Percentiles rank a stretch among this genome's conserved stretches.
Conservation (phyloP, 2,888 invertebrate genomes). For the Drosophila monieri region DNA sequence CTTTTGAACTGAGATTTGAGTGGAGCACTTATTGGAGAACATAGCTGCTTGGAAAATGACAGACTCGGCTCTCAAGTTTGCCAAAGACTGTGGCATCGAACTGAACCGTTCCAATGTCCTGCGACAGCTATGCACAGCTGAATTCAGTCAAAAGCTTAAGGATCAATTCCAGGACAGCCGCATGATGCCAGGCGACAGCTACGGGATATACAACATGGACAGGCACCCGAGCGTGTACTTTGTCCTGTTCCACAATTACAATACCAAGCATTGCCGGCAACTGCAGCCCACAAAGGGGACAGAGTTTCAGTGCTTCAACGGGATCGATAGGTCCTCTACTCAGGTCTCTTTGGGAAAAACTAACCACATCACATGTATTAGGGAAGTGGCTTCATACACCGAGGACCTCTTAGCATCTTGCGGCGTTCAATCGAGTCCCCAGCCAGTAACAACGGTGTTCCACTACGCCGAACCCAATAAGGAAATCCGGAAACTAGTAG, state of each 20-base stretch:
- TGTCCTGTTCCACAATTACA: slow-evolving; percentile 7
- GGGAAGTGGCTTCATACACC: slow-evolving; percentile 5
- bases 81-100: slow-evolving; percentile 9
- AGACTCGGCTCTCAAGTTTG: slow-evolving; percentile 7
- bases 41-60: not conserved
- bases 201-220: slow-evolving; percentile 12
- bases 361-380: slow-evolving; percentile 3
- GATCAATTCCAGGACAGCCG: not conserved
- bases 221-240: slow-evolving; percentile 7
- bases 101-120: slow-evolving; percentile 2
- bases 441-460: slow-evolving; percentile 2
- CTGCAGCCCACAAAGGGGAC: slow-evolving; percentile 12
- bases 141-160: not conserved
- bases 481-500: no score
- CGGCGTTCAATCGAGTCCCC: not conserved
- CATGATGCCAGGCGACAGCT: slow-evolving; percentile 6
- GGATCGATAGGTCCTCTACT: slow-evolving; percentile 2
- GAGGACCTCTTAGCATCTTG: slow-evolving; percentile 3
- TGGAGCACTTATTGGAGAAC: not conserved
- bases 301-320: slow-evolving; percentile 10
- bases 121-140: slow-evolving; percentile 6
- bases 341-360: slow-evolving; percentile 6
- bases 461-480: slow-evolving; percentile 3
- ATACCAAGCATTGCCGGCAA: not conserved
- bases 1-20: not conserved